Conservation (phyloP, 2,113 vertebrate species). For the Lethenteron reissneri region DNA sequence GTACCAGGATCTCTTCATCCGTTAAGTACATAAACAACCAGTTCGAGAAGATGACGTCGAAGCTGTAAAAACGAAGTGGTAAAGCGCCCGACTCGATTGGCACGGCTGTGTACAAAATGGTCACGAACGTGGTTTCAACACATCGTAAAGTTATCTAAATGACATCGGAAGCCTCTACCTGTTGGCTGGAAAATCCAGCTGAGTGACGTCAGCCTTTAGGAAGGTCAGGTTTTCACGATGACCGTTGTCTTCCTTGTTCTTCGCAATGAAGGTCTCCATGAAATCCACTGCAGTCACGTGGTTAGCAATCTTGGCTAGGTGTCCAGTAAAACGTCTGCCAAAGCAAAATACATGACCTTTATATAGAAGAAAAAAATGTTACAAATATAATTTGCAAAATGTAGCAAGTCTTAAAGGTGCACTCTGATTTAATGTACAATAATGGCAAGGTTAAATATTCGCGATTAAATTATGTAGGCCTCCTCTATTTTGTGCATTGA, state of each 20-base stretch:
- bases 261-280: constrained; percentile 38
- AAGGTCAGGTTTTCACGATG: constrained; percentile 29
- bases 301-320: constrained; percentile 24
- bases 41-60: constrained; percentile 44
- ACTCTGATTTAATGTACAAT: too few relatives aligned
- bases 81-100: too few relatives aligned
- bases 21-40: constrained; percentile 53
- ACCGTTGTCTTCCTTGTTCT: constrained; percentile 29
- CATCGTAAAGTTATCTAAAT: not conserved
- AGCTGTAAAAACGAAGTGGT: constrained; percentile 15
- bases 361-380: too few relatives aligned
- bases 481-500: too few relatives aligned
- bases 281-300: constrained; percentile 48
- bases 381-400: too few relatives aligned
- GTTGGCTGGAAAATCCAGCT: constrained; percentile 25
- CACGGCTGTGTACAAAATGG: not conserved
- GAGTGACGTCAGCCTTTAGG: constrained; percentile 37
- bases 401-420: too few relatives aligned
- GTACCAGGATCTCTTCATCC: constrained; percentile 23
- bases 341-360: too few relatives aligned
- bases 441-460: too few relatives aligned
- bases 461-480: too few relatives aligned
- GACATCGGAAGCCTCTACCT: constrained; percentile 20
- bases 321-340: constrained; percentile 31
- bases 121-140: not conserved